phyloP scores from a whole-genome alignment of 1,140 invertebrate species.

The Listronotus bonariensis region DNA sequence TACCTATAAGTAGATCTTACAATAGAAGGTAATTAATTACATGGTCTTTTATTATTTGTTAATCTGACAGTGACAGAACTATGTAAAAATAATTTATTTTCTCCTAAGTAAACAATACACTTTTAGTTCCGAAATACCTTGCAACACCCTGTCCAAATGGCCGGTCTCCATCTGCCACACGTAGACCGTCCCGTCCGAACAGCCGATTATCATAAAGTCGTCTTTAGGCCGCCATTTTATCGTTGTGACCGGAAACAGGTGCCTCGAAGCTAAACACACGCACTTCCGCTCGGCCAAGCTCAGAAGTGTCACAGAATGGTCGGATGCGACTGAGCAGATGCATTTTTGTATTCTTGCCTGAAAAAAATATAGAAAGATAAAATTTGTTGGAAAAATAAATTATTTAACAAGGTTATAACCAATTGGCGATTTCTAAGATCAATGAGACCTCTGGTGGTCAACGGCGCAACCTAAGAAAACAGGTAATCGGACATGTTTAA shows the following conservation, averaged over 20 bases:
- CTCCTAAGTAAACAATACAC: no score
- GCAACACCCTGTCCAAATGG: slow-evolving; percentile 93
- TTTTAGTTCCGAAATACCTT: slow-evolving; percentile 63
- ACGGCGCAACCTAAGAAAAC: no score
- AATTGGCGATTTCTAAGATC: no score
- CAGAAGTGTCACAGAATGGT: slow-evolving; percentile 94
- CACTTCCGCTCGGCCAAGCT: slow-evolving; percentile 94
- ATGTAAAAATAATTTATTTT: no score
- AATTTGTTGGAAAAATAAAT: background rate
- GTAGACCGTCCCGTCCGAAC: slow-evolving; percentile 96
- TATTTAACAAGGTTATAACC: background rate
- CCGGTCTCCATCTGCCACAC: slow-evolving; percentile 99
- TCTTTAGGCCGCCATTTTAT: slow-evolving; percentile 98
- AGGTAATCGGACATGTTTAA: no score
- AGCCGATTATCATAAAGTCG: slow-evolving; percentile 98
- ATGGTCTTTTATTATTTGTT: no score
- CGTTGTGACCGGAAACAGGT: slow-evolving; percentile 93
- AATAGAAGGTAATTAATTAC: no score
- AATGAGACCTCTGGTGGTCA: no score
- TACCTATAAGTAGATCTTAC: no score
- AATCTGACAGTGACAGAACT: no score
- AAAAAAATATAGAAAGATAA: slow-evolving; percentile 5
- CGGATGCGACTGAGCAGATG: slow-evolving; percentile 95
- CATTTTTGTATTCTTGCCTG: slow-evolving; percentile 92
- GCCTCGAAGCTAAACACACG: slow-evolving; percentile 91